Base-by-base conservation (phyloP, 1,140 invertebrate species). In the Tetranychus cinnabarinus region DNA sequence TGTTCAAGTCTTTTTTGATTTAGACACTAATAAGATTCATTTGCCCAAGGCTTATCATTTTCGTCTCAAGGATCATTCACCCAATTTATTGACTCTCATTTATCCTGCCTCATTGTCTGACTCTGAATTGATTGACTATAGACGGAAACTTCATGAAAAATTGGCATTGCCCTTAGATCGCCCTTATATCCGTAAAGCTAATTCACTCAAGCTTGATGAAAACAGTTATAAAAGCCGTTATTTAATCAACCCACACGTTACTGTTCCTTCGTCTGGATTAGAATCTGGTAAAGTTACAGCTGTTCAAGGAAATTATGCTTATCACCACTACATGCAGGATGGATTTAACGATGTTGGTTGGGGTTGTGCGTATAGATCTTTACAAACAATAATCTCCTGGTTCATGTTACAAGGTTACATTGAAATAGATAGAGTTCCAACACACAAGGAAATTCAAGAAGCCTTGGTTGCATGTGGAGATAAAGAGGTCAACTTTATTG, bases 321-420 rank as follows among this genome's bases (percentile, higher is more conserved):
- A 98, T 75, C 82, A 92, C 72, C 95, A 98, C 72, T 99, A 99
- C 69, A 86, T 90, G 81, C 93, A 97, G 76, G 83, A 97, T 70
- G 77, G 81, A 66, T 82, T 93, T 69, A 84, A 97, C 73, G 96
- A 99, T 70, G 83, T 85, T 72, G 92, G 91, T 36, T 99, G 96
- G 96, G 96, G 96, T 15, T 99, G 96, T 78, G 95, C 96, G 1
- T 99, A 99, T 69, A 78, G 96, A 62, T 97, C 93, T 6, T 76
- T 99, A 62, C 96, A 99, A 75, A 97, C 95, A 0, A 79, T 99
- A 61, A 80, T 87, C 64, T 97, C 92, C 0, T 99, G 96, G 96
- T 96, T 90, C 66, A 80, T 81, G 66, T 78, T 84, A 60, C 92
- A 98, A 77, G 91, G 90, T 7, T 97, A 90, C 70, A 88, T 84